Percentiles rank a stretch among this genome's conserved stretches.
Conservation (phyloP, 2,113 vertebrate genomes). For the Cisticola juncidis region DNA sequence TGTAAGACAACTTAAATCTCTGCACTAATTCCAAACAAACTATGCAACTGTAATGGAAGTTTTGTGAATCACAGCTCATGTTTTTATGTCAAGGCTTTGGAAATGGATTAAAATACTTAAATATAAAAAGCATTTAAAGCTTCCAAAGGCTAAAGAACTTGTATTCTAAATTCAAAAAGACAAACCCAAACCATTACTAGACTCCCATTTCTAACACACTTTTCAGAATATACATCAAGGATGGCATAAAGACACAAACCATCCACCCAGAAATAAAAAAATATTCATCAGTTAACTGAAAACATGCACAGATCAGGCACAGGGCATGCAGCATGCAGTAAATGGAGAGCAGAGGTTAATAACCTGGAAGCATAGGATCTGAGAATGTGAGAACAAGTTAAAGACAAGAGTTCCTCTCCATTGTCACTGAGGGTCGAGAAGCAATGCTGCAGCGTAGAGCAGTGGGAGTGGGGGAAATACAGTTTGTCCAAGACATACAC, state of each 20-base stretch:
- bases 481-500: conserved; percentile 87
- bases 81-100: background rate
- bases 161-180: background rate
- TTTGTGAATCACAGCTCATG: background rate
- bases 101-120: background rate
- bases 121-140: background rate
- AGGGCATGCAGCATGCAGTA: conserved; percentile 80
- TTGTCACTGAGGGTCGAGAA: conserved; percentile 84
- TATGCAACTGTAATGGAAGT: background rate
- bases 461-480: conserved; percentile 82
- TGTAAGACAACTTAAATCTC: background rate
- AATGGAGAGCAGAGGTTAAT: conserved; percentile 80
- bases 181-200: background rate
- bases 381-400: conserved; percentile 88
- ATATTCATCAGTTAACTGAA: background rate
- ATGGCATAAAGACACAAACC: background rate
- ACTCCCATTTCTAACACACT: background rate
- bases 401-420: conserved; percentile 85
- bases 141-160: background rate
- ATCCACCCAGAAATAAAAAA: background rate
- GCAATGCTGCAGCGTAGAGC: conserved; percentile 82
- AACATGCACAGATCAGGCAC: conserved; percentile 68
- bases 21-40: background rate
- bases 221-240: background rate
- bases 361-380: conserved; percentile 88